Evolutionary conservation across 2,113 vertebrate species (phyloP).

Genomic region (Tauraco erythrolophus): DNA sequence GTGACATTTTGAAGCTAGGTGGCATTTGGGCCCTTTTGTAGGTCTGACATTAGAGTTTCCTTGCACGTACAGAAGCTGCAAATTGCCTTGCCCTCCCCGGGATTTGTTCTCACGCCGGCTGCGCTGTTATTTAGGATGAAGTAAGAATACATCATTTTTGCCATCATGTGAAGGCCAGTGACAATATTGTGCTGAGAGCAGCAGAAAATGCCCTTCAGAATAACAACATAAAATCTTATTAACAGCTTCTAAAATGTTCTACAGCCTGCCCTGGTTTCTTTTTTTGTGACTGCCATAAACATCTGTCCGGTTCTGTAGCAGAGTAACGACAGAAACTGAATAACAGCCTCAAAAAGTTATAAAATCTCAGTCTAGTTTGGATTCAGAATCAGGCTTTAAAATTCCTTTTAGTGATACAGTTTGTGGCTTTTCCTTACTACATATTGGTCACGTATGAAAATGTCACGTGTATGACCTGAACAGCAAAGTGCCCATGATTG

Average conservation of each 20-base stretch:
- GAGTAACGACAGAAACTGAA: background rate
- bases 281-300: conserved; percentile 23
- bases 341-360: background rate
- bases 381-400: background rate
- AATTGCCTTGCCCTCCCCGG: background rate
- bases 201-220: conserved; percentile 56
- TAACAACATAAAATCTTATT: conserved; percentile 33
- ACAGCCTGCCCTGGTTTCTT: background rate
- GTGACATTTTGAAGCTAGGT: background rate
- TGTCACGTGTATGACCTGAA: background rate
- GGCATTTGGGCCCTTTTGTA: background rate
- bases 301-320: background rate
- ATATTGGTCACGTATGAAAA: background rate
- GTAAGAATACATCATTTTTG: conserved; percentile 9
- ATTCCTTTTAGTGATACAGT: background rate
- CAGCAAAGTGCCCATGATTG: background rate
- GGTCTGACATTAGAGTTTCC: background rate
- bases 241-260: conserved; percentile 22
- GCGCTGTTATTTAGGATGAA: background rate
- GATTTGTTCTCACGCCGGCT: background rate
- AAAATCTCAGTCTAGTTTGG: background rate
- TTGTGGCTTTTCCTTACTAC: background rate
- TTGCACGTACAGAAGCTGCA: background rate
- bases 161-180: background rate
- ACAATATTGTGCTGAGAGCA: conserved; percentile 42